phyloP scores from a whole-genome alignment of 1,140 invertebrate species.

The Potamilus streckersoni region DNA sequence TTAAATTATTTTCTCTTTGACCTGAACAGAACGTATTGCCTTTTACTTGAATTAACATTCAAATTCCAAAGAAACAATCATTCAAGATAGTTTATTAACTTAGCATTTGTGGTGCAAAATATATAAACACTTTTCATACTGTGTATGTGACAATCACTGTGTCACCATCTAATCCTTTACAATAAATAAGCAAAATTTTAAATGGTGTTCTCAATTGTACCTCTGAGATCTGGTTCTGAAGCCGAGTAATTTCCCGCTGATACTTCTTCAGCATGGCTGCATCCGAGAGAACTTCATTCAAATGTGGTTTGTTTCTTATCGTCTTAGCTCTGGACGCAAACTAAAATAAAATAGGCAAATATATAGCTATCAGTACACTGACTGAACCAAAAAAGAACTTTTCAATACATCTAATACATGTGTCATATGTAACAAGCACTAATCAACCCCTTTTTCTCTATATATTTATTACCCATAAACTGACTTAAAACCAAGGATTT shows the following conservation, averaged over 20 bases:
- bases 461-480: not conserved
- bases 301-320: slow-evolving; percentile 72
- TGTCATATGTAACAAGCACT: not conserved
- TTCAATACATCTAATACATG: not conserved
- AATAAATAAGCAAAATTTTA: not conserved
- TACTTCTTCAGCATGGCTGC: slow-evolving; percentile 59
- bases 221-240: slow-evolving; percentile 51
- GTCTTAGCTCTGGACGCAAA: slow-evolving; percentile 75
- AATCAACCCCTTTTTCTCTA: not conserved
- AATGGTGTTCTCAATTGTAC: slow-evolving; percentile 30
- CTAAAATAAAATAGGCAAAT: slow-evolving; percentile 44
- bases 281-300: slow-evolving; percentile 71
- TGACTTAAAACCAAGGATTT: not conserved
- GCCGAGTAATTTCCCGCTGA: slow-evolving; percentile 47
- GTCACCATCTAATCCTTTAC: not conserved
- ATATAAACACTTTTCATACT: not conserved
- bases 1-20: not conserved
- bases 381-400: not conserved
- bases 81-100: not conserved
- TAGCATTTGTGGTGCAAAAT: not conserved
- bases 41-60: slow-evolving; percentile 7
- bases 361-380: not conserved
- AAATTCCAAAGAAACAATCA: not conserved
- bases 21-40: not conserved
- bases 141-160: not conserved